A percentile compares a stretch with the other conserved stretches of the same genome.
These are phyloP conservation scores for Eubucco bourcierii DNA, from an alignment of 2,113 vertebrate genomes.

Conservation along the genomic window DNA sequence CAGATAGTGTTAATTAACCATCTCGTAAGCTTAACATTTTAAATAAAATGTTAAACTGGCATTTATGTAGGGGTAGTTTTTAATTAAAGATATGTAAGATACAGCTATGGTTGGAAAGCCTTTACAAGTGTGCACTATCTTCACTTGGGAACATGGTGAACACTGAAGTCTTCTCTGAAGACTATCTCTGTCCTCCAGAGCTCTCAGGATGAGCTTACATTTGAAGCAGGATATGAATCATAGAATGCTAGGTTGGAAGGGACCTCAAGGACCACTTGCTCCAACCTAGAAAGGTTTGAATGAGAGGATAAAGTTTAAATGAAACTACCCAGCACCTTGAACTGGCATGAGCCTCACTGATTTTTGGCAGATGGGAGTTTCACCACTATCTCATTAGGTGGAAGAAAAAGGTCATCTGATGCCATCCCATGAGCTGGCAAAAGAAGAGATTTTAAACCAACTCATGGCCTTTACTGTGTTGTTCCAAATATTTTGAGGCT, in stretches of 20 bases:
- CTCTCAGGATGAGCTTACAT: fast-evolving
- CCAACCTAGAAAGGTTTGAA: too few species aligned
- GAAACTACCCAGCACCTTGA: not conserved
- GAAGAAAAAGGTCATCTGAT: conserved; percentile 14
- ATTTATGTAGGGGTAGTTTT: not conserved
- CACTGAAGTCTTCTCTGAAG: not conserved
- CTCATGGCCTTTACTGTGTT: not conserved
- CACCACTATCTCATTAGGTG: not conserved
- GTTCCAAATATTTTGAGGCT: not conserved
- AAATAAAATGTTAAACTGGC: not conserved
- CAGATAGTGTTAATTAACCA: not conserved
- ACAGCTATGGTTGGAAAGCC: not conserved
- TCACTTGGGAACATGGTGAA: not conserved
- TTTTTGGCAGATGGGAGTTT: not conserved
- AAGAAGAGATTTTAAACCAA: not conserved
- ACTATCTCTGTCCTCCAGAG: not conserved
- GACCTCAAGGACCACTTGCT: too few species aligned
- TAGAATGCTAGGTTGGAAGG: too few species aligned
- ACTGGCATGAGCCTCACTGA: not conserved
- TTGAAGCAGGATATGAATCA: not conserved
- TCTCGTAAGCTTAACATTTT: not conserved
- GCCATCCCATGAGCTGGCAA: not conserved
- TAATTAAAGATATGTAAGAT: not conserved
- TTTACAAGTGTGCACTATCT: not conserved
- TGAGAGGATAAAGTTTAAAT: too few species aligned